phyloP scores from a whole-genome alignment of 2,113 vertebrate species.

The Xiphophorus maculatus region DNA sequence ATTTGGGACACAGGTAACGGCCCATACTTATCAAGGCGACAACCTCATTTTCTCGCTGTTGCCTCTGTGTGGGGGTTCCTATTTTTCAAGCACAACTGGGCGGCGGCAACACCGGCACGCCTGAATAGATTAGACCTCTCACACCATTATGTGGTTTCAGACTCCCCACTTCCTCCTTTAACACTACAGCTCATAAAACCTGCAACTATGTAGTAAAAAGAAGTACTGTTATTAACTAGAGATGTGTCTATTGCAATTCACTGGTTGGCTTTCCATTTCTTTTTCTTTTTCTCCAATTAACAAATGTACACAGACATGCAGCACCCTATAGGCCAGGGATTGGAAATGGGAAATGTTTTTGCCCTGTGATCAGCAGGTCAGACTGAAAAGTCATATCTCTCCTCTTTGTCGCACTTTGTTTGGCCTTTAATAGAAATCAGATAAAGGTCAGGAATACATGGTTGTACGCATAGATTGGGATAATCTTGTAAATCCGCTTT shows the following conservation, averaged over 20 bases:
- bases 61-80: conserved; percentile 46
- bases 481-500: not conserved
- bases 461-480: not conserved
- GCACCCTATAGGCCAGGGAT: not conserved
- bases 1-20: conserved; percentile 66
- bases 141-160: conserved; percentile 64
- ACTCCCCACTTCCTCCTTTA: conserved; percentile 27
- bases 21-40: conserved; percentile 72
- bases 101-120: conserved; percentile 14
- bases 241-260: not conserved
- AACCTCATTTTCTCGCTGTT: conserved; percentile 71
- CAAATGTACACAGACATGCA: not conserved
- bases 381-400: not conserved
- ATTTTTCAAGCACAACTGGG: conserved; percentile 54
- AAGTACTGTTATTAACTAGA: conserved; percentile 1
- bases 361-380: not conserved
- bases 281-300: not conserved
- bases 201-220: conserved; percentile 26
- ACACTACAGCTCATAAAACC: conserved; percentile 23
- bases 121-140: conserved; percentile 55
- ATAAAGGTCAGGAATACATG: not conserved
- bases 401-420: not conserved
- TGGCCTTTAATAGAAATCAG: not conserved
- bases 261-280: not conserved
- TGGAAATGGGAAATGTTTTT: not conserved